Percentiles rank a stretch among this genome's conserved stretches.
Evolutionary conservation across 2,113 vertebrate species (phyloP).

Genomic region (Bufo gargarizans): DNA sequence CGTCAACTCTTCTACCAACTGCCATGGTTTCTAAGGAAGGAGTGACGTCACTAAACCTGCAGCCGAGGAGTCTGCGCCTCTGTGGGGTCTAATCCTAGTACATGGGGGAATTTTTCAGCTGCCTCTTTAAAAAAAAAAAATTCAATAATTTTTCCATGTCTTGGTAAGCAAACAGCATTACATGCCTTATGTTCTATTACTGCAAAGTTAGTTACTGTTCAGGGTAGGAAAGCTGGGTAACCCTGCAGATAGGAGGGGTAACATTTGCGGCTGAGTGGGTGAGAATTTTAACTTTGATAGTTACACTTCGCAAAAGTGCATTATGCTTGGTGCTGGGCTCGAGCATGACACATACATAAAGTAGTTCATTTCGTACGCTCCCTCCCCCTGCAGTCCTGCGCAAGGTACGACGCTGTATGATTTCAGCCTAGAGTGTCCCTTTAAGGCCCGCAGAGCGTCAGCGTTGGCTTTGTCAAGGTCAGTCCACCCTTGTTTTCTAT

Average conservation of each 20-base stretch:
- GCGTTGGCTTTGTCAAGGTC: too few species aligned
- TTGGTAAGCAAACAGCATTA: neutral
- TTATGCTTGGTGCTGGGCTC: too few species aligned
- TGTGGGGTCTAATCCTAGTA: too few species aligned
- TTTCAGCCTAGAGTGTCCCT: neutral
- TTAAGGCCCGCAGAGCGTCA: too few species aligned
- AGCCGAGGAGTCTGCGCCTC: too few species aligned
- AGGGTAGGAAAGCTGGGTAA: neutral
- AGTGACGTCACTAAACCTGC: too few species aligned
- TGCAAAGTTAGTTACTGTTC: neutral
- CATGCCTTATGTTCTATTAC: neutral
- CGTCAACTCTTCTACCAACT: too few species aligned
- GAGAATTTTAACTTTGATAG: neutral
- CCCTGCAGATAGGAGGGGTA: neutral
- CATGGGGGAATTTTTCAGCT: too few species aligned
- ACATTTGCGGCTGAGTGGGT: neutral
- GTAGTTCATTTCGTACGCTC: neutral
- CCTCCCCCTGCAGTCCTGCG: neutral
- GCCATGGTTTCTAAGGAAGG: too few species aligned
- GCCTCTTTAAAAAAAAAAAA: too few species aligned
- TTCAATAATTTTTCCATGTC: too few species aligned
- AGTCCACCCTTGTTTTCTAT: neutral
- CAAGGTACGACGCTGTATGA: neutral
- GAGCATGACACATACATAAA: neutral
- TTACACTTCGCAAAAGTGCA: too few species aligned